Evolutionary conservation across 92 coral and sea anemone genomes (phyloP).

Genomic region (Palythoa heliodiscus): DNA sequence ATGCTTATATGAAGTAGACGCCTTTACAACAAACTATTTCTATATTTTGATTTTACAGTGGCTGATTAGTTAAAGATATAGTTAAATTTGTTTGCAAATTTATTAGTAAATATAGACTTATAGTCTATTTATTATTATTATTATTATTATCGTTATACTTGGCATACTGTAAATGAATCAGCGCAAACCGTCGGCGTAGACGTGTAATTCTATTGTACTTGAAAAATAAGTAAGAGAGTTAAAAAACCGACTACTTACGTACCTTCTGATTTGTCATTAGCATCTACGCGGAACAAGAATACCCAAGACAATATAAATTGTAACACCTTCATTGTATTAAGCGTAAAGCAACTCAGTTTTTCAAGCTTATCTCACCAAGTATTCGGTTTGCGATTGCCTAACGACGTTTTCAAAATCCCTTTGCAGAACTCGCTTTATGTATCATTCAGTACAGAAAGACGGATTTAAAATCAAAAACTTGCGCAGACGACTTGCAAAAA

Average conservation of each 20-base stretch:
- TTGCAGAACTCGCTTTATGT: not conserved
- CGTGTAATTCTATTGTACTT: not conserved
- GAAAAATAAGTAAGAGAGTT: not conserved
- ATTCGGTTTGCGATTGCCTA: not conserved
- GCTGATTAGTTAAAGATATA: no score
- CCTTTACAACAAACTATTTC: no score
- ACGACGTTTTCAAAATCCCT: not conserved
- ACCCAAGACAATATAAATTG: not conserved
- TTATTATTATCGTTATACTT: not conserved
- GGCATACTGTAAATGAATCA: no score
- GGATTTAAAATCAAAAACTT: not conserved
- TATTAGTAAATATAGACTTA: no score
- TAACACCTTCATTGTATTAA: not conserved
- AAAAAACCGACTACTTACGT: not conserved
- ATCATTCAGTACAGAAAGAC: not conserved
- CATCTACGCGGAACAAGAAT: not conserved
- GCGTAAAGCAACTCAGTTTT: not conserved
- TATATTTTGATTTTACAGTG: no score
- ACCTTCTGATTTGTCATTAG: conserved; percentile 7
- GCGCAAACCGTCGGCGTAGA: no score
- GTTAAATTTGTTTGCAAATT: no score
- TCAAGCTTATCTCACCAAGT: no score
- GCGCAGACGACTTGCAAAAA: not conserved
- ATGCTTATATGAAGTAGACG: no score
- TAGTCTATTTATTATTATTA: not conserved